These are phyloP conservation scores for Caloenas nicobarica DNA, from an alignment of 2,113 vertebrate genomes.

Conservation along the genomic window DNA sequence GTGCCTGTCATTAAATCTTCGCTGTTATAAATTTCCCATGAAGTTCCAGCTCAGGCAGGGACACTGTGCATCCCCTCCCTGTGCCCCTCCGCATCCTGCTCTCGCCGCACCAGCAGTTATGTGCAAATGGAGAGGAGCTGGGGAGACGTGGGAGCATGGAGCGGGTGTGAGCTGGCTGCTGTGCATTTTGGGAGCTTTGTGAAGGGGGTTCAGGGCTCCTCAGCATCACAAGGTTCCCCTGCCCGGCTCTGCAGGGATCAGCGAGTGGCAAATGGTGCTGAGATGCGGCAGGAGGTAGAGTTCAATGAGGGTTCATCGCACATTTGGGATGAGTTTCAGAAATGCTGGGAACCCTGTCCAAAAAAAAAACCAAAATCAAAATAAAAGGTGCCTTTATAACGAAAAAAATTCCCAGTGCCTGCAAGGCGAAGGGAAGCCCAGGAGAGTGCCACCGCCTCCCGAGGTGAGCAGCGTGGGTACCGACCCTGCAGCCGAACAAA, in stretches of 20 bases:
- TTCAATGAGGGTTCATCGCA: fast-evolving
- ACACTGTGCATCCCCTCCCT: no score
- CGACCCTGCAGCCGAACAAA: background rate
- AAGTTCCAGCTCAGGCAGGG: background rate
- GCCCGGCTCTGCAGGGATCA: background rate
- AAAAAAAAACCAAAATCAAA: background rate
- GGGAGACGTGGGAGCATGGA: background rate
- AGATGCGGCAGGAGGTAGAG: fast-evolving
- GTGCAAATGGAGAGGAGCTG: background rate
- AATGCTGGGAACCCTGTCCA: background rate
- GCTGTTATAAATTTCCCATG: background rate
- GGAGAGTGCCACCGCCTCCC: background rate
- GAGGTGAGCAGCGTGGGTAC: background rate
- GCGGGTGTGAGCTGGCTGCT: fast-evolving
- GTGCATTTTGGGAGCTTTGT: fast-evolving
- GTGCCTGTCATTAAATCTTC: background rate
- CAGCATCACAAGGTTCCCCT: background rate
- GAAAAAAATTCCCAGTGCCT: background rate
- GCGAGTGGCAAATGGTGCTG: background rate
- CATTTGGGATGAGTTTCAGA: background rate
- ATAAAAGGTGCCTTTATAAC: background rate
- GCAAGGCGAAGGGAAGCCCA: background rate
- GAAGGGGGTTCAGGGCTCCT: background rate
- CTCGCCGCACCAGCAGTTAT: fast-evolving
- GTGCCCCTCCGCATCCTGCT: background rate